Evolutionary conservation across 1,140 invertebrate species (phyloP), one percentile per base, ranked within the genome.

Genomic region (Drosophila guanche): DNA sequence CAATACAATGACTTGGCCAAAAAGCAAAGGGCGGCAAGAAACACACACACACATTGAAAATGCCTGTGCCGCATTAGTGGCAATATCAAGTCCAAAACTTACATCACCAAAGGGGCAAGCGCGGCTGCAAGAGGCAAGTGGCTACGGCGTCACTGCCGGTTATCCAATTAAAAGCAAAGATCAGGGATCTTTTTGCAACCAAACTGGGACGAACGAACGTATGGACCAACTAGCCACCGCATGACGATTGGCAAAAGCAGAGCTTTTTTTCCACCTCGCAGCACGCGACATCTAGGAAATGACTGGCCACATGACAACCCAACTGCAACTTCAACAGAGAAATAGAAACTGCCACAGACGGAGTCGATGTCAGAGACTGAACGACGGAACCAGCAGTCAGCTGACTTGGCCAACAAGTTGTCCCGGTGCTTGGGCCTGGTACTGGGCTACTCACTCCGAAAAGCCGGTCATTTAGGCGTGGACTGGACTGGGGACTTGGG

Each of bases 201-300:
- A 54, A 79, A 75, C 62, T 80, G 73, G 74, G 68, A 59, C 76
- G 76, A 43, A 37, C 14, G 40, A 33, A 37, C 16, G 47, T 43
- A 20, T 20, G 16, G 16, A 45, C 14, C 56, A 52, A 37, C 33
- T 20, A 16, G 52, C 8, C 41, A 29, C 45, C 60, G 60, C 56
- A 65, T 65, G 62, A 63, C 62, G 60, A 43, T 71, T 37, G 42
- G 33, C 25, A 46, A 55, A 14, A 12, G 23, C 16, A 22, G 12
- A 48, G 43, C 27, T 51, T 78, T 57, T 41, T 51, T 78, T 48
- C 43, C 33, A 47, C 20, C 20, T 20, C 42, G 51, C 75, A 71
- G 80, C 81, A 86, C 83, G 81, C 83, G 81, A 88, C 83, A 88
- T 88, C 63, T 77, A 86, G 81, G 81, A 86, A 86, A 86, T 88